Evolutionary conservation across 1,140 invertebrate species (phyloP).

Genomic region (Phortica variegata): DNA sequence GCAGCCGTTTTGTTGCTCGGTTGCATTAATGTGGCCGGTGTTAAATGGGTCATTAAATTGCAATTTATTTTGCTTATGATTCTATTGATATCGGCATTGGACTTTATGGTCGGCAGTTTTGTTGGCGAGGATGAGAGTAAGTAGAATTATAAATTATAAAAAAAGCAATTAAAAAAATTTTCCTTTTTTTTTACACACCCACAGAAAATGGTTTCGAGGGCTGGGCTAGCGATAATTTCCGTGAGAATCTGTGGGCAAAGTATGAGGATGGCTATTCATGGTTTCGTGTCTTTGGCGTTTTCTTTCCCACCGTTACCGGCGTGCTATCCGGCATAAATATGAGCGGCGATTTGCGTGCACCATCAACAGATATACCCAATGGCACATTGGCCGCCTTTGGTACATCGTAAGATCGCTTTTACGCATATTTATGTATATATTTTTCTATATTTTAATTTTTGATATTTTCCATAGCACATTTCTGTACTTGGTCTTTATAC

Average conservation of each 20-base stretch:
- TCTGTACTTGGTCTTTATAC: slow-evolving; percentile 84
- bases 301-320: slow-evolving; percentile 90
- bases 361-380: slow-evolving; percentile 89
- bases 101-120: slow-evolving; percentile 88
- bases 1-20: slow-evolving; percentile 79
- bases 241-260: slow-evolving; percentile 78
- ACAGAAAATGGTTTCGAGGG: slow-evolving; percentile 81
- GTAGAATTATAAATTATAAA: slow-evolving; percentile 15
- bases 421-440: background rate
- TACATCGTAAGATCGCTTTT: slow-evolving; percentile 65
- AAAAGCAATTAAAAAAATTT: background rate
- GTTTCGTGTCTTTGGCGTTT: slow-evolving; percentile 93
- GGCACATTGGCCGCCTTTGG: slow-evolving; percentile 89
- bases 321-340: slow-evolving; percentile 96
- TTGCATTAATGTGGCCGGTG: slow-evolving; percentile 86
- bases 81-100: slow-evolving; percentile 79
- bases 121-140: slow-evolving; percentile 68
- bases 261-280: slow-evolving; percentile 80
- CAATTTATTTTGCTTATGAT: slow-evolving; percentile 84
- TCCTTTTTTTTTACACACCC: background rate
- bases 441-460: background rate
- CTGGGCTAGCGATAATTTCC: slow-evolving; percentile 77
- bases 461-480: slow-evolving; percentile 69
- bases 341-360: slow-evolving; percentile 92
- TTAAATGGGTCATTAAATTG: slow-evolving; percentile 91